Evolutionary conservation across 1,140 invertebrate species (phyloP).

Genomic region (Drosophila grimshawi): DNA sequence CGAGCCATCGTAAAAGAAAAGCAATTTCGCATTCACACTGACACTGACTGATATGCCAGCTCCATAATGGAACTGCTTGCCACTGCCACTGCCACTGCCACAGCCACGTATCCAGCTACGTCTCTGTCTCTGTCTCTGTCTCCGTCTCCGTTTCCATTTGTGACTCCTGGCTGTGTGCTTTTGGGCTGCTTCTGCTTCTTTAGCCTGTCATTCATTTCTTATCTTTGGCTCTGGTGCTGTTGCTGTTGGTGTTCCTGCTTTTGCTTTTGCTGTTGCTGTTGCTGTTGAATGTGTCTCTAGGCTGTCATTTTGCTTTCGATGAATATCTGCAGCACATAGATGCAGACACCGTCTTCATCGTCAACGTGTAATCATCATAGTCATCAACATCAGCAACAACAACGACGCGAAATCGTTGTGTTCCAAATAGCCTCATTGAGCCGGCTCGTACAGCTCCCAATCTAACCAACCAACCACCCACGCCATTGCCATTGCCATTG

Average conservation of each 20-base stretch:
- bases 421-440: conserved; percentile 79
- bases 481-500: too few species aligned
- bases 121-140: background rate
- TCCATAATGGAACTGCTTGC: conserved; percentile 31
- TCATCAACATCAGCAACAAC: conserved; percentile 63
- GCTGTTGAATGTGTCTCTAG: conserved; percentile 82
- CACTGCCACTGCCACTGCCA: too few species aligned
- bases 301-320: conserved; percentile 84
- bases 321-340: conserved; percentile 64
- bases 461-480: background rate
- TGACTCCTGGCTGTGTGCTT: conserved; percentile 31
- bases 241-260: conserved; percentile 7
- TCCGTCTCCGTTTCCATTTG: conserved; percentile 11
- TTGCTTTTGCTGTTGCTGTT: conserved; percentile 6
- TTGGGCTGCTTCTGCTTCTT: conserved; percentile 32
- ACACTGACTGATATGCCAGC: conserved; percentile 74
- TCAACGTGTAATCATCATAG: conserved; percentile 79
- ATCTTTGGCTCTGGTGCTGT: conserved; percentile 59
- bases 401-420: conserved; percentile 74
- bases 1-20: conserved; percentile 70
- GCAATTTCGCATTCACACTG: conserved; percentile 80
- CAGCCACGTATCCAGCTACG: background rate
- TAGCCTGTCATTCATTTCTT: conserved; percentile 78
- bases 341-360: conserved; percentile 65
- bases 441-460: conserved; percentile 16